A percentile compares a stretch with the other conserved stretches of the same genome.
Evolutionary conservation across 2,797 vertebrate species (phyloP).

Genomic region (Eptatretus atami): DNA sequence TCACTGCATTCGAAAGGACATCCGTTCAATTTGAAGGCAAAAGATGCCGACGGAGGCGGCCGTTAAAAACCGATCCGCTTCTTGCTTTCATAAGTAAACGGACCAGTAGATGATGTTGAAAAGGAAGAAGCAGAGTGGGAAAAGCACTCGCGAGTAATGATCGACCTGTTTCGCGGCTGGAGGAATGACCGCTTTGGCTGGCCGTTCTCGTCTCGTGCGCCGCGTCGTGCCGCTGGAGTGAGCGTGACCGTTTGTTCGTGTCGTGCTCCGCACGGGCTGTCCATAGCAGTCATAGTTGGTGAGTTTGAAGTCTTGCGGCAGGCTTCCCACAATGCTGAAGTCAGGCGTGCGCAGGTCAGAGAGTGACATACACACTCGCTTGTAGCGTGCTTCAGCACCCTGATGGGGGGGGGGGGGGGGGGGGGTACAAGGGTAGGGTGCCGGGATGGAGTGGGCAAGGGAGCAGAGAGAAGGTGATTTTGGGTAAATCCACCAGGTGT

Average conservation of each 20-base stretch:
- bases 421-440: neutral
- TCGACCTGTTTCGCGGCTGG: constrained; percentile 74
- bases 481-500: too few relatives aligned
- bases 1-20: too few relatives aligned
- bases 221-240: constrained; percentile 31
- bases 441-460: too few relatives aligned
- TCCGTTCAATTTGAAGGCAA: too few relatives aligned
- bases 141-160: constrained; percentile 70
- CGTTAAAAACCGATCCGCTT: neutral
- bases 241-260: neutral
- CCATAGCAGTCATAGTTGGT: constrained; percentile 98
- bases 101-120: constrained; percentile 98
- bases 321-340: constrained; percentile 94
- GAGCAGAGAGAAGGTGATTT: too few relatives aligned
- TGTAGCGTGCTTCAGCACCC: constrained; percentile 84
- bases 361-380: constrained; percentile 94
- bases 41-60: too few relatives aligned
- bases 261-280: constrained; percentile 41
- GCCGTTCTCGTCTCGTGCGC: constrained; percentile 58
- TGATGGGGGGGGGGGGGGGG: constrained; percentile 13
- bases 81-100: constrained; percentile 58
- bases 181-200: constrained; percentile 75
- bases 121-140: constrained; percentile 85
- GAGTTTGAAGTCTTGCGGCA: constrained; percentile 88
- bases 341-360: constrained; percentile 86